Evolutionary conservation across 1,140 invertebrate genomes (phyloP), one percentile per base, ranked within the genome.

Genomic region (Melipona quadrifasciata): DNA sequence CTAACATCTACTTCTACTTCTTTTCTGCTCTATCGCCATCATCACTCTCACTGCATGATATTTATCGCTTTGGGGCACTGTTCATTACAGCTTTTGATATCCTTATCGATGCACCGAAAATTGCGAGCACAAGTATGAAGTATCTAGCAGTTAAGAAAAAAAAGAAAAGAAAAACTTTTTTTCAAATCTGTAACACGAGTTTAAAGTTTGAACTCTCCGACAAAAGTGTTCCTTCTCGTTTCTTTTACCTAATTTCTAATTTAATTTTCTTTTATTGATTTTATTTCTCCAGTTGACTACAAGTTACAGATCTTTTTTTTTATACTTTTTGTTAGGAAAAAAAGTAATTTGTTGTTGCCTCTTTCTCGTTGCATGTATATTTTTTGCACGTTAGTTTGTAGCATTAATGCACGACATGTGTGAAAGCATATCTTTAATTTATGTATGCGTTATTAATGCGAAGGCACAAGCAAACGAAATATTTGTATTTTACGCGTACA

Each of bases 1-100:
- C 71, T 82, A 87, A 77, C 77, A 85, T 86, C 80, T 87, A 68
- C 88, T 90, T 89, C 80, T 87, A 47, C 84, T 90, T 90, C 85
- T 87, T 87, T 89, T 91, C 78, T 92, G 80, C 90, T 91, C 87
- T 90, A 64, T 80, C 87, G 68, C 61, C 58, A 88, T 74, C 84
- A 67, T 64, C 71, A 87, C 72, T 88, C 72, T 86, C 67, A 90
- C 81, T 92, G 90, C 91, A 92, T 91, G 91, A 85, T 51, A 87
- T 71, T 85, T 86, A 87, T 74, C 84, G 71, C 80, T 86, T 87
- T 81, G 68, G 79, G 77, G 74, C 75, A 78, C 84, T 65, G 39
- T 78, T 89, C 51, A 47, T 79, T 72, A 76, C 73, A 73, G 1
- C 6, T 76, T 87, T 76, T 17, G 51, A 84, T 79, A 64, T 71